phyloP scores from a whole-genome alignment of 2,113 vertebrate species.

The Hystrix brachyura region DNA sequence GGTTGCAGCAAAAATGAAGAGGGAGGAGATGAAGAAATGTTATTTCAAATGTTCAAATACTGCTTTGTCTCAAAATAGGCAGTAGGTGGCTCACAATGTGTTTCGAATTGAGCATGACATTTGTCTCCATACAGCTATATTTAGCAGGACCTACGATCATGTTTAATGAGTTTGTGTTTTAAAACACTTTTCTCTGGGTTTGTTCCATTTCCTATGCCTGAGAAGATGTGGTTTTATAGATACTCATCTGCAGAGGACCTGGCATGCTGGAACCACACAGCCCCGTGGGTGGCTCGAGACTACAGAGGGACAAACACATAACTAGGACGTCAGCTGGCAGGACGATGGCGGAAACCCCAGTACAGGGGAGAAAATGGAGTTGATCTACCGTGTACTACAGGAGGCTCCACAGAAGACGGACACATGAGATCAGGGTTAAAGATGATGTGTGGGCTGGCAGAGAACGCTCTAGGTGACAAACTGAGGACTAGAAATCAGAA shows the following conservation, averaged over 20 bases:
- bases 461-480: neutral
- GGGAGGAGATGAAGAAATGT: conserved; percentile 30
- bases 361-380: neutral
- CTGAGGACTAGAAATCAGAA: neutral
- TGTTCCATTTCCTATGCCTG: conserved; percentile 1
- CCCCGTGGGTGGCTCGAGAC: accelerated
- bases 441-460: neutral
- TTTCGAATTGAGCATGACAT: conserved; percentile 56
- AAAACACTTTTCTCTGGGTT: conserved; percentile 21
- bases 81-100: neutral
- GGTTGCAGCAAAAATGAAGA: neutral
- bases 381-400: neutral
- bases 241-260: neutral
- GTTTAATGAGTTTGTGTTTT: conserved; percentile 41
- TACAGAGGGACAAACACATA: neutral
- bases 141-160: conserved; percentile 46
- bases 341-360: neutral
- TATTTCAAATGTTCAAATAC: neutral
- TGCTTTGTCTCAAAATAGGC: conserved; percentile 27
- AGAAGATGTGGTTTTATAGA: neutral
- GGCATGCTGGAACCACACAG: accelerated
- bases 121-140: conserved; percentile 37
- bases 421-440: neutral
- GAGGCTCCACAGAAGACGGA: neutral
- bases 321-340: neutral